Percentiles rank a stretch among this genome's conserved stretches.
These are phyloP conservation scores for Nannoperca obscura DNA, from an alignment of 2,797 vertebrate genomes.

Conservation along the genomic window DNA sequence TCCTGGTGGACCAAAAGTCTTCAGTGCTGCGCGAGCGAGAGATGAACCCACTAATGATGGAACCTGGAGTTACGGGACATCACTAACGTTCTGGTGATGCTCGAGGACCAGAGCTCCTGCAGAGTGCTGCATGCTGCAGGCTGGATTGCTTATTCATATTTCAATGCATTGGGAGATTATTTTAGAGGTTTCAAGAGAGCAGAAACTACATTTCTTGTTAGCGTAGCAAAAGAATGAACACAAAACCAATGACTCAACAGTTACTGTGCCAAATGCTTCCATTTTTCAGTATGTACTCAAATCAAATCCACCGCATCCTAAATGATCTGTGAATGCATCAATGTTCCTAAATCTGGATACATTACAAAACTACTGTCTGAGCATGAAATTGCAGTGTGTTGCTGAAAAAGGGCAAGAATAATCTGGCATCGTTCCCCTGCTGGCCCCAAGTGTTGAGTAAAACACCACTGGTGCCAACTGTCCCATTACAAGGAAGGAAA, in stretches of 20 bases:
- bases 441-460: slow-evolving; percentile 6
- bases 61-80: too few relatives aligned
- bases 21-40: too few relatives aligned
- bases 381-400: not conserved
- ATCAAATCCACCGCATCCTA: slow-evolving; percentile 14
- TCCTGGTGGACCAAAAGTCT: too few relatives aligned
- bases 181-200: not conserved
- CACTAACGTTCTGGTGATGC: too few relatives aligned
- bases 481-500: slow-evolving; percentile 51
- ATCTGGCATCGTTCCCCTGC: slow-evolving; percentile 12
- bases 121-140: too few relatives aligned
- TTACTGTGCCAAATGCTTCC: slow-evolving; percentile 29
- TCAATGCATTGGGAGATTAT: not conserved
- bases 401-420: slow-evolving; percentile 17
- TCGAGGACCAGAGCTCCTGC: too few relatives aligned
- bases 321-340: slow-evolving; percentile 26
- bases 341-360: slow-evolving; percentile 23
- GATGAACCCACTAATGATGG: too few relatives aligned
- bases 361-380: slow-evolving; percentile 3
- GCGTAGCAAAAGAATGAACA: slow-evolving; percentile 7
- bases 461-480: slow-evolving; percentile 39
- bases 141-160: not conserved
- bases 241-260: slow-evolving; percentile 23
- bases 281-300: slow-evolving; percentile 12
- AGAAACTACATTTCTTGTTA: not conserved